Evolutionary conservation across 2,888 invertebrate genomes (phyloP).

Genomic region (Argynnis bischoffii): DNA sequence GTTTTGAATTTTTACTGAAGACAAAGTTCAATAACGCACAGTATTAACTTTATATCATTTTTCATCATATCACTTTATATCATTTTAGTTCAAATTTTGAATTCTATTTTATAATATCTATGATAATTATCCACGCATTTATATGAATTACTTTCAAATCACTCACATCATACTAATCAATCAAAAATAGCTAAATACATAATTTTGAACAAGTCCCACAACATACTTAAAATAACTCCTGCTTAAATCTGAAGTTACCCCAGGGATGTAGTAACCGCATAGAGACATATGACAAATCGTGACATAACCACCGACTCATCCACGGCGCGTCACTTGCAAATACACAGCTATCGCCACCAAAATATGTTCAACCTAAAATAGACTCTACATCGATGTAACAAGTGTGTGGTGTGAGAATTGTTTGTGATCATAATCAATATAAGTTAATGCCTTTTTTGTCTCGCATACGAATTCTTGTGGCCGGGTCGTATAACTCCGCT

Average conservation of each 20-base stretch:
- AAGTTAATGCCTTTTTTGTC: conserved; percentile 46
- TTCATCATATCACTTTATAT: too few species aligned
- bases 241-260: conserved; percentile 51
- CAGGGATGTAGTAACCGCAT: conserved; percentile 62
- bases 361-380: conserved; percentile 30
- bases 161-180: conserved; percentile 9
- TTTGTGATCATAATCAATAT: conserved; percentile 6
- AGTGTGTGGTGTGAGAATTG: conserved; percentile 31
- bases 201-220: conserved; percentile 22
- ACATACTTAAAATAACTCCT: conserved; percentile 76
- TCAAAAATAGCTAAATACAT: conserved; percentile 1
- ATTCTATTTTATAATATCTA: conserved; percentile 3
- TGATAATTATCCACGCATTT: neutral
- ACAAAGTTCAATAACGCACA: conserved; percentile 26
- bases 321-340: conserved; percentile 39
- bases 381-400: conserved; percentile 49
- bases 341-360: conserved; percentile 20
- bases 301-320: conserved; percentile 72
- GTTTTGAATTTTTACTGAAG: conserved; percentile 54
- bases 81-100: neutral
- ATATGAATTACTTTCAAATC: neutral
- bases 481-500: conserved; percentile 67
- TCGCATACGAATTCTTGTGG: conserved; percentile 66
- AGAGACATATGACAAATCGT: conserved; percentile 79
- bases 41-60: neutral